Conservation (phyloP, 1,140 invertebrate genomes). For the Drosophila aff. region DNA sequence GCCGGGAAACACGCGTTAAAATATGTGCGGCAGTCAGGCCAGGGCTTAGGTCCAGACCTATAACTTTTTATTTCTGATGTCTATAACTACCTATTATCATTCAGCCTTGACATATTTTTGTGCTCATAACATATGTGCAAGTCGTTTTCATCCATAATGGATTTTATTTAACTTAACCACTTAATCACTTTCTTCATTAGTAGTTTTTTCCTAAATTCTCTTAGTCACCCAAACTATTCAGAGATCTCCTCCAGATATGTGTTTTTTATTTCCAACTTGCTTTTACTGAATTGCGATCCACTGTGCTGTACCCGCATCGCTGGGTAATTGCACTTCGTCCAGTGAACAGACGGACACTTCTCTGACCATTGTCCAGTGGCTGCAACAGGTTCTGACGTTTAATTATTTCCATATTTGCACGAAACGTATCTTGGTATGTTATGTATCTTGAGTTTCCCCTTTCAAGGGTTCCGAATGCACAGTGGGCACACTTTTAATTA, state of each 20-base stretch:
- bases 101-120: not conserved
- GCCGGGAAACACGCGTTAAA: not conserved
- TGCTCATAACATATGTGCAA: no score
- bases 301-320: conserved; percentile 8
- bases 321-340: conserved; percentile 20
- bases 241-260: not conserved
- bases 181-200: not conserved
- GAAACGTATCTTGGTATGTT: conserved; percentile 1
- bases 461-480: conserved; percentile 15
- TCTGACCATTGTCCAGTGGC: conserved; percentile 1
- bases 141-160: not conserved
- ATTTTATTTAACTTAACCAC: not conserved
- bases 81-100: not conserved
- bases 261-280: not conserved
- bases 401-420: conserved; percentile 32
- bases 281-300: not conserved
- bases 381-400: conserved; percentile 38
- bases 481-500: conserved; percentile 35
- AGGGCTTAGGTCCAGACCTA: not conserved
- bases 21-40: conserved; percentile 24
- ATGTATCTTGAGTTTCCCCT: not conserved
- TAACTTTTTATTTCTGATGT: not conserved
- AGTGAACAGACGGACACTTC: conserved; percentile 2
- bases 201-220: not conserved
- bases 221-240: not conserved